Percentiles rank a stretch among this genome's conserved stretches.
These are phyloP conservation scores for Melipona bicolor DNA, from an alignment of 2,888 invertebrate species.

Conservation along the genomic window DNA sequence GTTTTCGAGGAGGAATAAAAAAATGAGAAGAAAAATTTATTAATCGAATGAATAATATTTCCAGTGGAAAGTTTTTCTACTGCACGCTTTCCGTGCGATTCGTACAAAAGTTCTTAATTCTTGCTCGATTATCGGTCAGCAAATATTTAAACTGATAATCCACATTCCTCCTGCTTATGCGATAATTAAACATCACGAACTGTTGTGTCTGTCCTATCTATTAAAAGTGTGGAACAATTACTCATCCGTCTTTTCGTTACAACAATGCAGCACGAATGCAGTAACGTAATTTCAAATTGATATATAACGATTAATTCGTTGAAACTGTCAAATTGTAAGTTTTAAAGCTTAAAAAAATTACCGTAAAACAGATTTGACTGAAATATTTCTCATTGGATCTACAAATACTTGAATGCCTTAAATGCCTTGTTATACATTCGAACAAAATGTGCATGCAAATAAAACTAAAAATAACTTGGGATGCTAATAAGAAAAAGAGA, in stretches of 20 bases:
- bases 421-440: no score
- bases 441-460: background rate
- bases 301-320: no score
- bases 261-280: background rate
- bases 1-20: background rate
- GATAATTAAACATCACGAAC: conserved; percentile 43
- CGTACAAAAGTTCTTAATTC: conserved; percentile 30
- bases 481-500: background rate
- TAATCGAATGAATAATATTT: background rate
- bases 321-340: background rate
- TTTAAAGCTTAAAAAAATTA: background rate
- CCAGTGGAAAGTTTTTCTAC: conserved; percentile 10
- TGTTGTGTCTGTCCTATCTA: conserved; percentile 26
- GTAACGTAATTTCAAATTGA: background rate
- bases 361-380: background rate
- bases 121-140: conserved; percentile 23
- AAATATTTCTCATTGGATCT: background rate
- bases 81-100: background rate
- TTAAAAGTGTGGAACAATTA: conserved; percentile 29
- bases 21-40: background rate
- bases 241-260: conserved; percentile 15
- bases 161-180: conserved; percentile 20
- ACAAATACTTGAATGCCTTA: background rate
- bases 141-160: conserved; percentile 49
- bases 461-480: background rate